A percentile compares a stretch with the other conserved stretches of the same genome.
phyloP scores from a whole-genome alignment of 2,888 invertebrate genomes.

The Philopedon plagiatum region DNA sequence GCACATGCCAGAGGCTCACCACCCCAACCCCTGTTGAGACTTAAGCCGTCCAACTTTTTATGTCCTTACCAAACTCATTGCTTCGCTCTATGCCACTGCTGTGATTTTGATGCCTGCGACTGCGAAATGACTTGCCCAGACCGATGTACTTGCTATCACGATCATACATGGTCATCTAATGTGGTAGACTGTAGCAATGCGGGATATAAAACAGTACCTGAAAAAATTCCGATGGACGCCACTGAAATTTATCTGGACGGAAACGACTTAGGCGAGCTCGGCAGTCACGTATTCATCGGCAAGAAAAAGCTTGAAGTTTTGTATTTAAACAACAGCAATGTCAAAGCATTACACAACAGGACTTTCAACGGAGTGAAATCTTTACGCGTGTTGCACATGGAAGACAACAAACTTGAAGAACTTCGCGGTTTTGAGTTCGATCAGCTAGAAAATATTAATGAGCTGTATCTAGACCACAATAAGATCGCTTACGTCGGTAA shows the following conservation, averaged over 20 bases:
- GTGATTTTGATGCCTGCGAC: conserved; percentile 92
- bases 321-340: conserved; percentile 84
- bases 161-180: conserved; percentile 88
- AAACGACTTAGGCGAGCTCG: conserved; percentile 83
- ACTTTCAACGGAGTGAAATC: conserved; percentile 86
- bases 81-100: conserved; percentile 89
- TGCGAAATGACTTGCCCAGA: conserved; percentile 92
- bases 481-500: conserved; percentile 81
- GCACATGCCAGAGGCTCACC: conserved; percentile 77
- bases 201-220: conserved; percentile 81
- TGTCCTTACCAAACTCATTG: conserved; percentile 88
- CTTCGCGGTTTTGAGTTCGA: conserved; percentile 86
- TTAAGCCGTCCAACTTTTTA: conserved; percentile 83
- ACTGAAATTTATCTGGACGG: conserved; percentile 90
- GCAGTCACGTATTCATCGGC: conserved; percentile 89
- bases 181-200: conserved; percentile 87
- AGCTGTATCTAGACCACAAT: conserved; percentile 84
- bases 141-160: conserved; percentile 90
- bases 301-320: conserved; percentile 85
- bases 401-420: conserved; percentile 81
- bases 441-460: conserved; percentile 79
- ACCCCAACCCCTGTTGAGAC: conserved; percentile 77
- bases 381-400: conserved; percentile 82
- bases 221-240: conserved; percentile 90
- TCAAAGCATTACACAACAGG: conserved; percentile 83